phyloP scores from a whole-genome alignment of 2,888 invertebrate genomes.

The Coelogynopora nodosa region DNA sequence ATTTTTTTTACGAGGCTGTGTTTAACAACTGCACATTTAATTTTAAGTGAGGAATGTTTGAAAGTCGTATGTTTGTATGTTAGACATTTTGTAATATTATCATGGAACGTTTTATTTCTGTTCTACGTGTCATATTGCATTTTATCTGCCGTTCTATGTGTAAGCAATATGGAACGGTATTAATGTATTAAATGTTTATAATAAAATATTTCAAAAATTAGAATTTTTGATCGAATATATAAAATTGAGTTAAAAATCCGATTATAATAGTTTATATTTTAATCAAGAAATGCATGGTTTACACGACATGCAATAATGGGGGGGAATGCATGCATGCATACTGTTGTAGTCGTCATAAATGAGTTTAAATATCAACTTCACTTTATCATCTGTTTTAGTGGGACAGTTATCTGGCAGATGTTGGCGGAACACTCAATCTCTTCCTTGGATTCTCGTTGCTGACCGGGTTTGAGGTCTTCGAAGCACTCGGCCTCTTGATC shows the following conservation, averaged over 20 bases:
- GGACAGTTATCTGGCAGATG: conserved; percentile 47
- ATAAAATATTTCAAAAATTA: conserved; percentile 21
- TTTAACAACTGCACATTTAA: conserved; percentile 28
- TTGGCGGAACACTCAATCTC: conserved; percentile 48
- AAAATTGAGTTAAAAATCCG: not conserved
- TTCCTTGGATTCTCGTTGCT: conserved; percentile 48
- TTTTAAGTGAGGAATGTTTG: not conserved
- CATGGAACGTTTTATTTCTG: not conserved
- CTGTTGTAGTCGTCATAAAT: too few relatives aligned
- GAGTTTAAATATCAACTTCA: too few relatives aligned
- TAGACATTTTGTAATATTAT: not conserved
- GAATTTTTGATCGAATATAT: not conserved
- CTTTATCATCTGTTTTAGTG: too few relatives aligned
- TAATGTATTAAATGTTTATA: not conserved
- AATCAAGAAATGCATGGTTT: too few relatives aligned
- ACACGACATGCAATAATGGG: too few relatives aligned
- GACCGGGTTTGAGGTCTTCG: conserved; percentile 48
- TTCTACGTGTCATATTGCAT: not conserved
- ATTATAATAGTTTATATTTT: not conserved
- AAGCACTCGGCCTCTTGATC: conserved; percentile 44
- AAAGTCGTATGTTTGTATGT: conserved; percentile 15
- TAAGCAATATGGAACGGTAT: conserved; percentile 9
- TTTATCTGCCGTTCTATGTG: conserved; percentile 11
- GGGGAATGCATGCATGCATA: too few relatives aligned
- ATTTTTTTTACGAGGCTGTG: not conserved